phyloP scores from a whole-genome alignment of 2,888 invertebrate species.

The Drosophila helvetica region DNA sequence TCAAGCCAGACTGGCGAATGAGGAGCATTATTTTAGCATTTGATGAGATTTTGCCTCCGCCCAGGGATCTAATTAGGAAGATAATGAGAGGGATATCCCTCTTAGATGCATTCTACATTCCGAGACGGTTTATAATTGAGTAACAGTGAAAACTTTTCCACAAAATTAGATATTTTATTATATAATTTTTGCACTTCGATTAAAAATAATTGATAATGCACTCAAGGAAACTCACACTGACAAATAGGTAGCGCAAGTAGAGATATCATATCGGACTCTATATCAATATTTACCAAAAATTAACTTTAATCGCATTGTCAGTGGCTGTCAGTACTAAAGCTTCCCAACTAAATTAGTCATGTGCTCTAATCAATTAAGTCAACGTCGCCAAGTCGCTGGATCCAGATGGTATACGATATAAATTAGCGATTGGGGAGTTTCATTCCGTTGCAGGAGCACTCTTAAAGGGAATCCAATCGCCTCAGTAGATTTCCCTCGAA shows the following conservation, averaged over 20 bases:
- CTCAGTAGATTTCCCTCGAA: conserved; percentile 26
- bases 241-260: background rate
- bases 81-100: too few relatives aligned
- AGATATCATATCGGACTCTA: conserved; percentile 47
- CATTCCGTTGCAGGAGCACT: conserved; percentile 11
- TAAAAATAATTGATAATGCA: conserved; percentile 29
- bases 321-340: conserved; percentile 47
- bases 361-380: conserved; percentile 60
- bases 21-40: conserved; percentile 27
- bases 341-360: conserved; percentile 53
- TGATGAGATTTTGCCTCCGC: conserved; percentile 5
- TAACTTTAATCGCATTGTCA: conserved; percentile 69
- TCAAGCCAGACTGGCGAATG: conserved; percentile 33
- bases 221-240: too few relatives aligned
- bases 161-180: background rate
- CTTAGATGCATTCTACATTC: background rate
- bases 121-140: background rate
- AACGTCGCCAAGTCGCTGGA: conserved; percentile 18
- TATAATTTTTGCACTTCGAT: conserved; percentile 22
- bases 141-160: conserved; percentile 20
- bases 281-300: conserved; percentile 69
- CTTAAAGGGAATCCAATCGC: conserved; percentile 1
- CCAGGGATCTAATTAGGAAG: too few relatives aligned
- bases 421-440: background rate
- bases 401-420: background rate